Conservation (phyloP, 2,888 invertebrate species). For the Ormia ochracea region DNA sequence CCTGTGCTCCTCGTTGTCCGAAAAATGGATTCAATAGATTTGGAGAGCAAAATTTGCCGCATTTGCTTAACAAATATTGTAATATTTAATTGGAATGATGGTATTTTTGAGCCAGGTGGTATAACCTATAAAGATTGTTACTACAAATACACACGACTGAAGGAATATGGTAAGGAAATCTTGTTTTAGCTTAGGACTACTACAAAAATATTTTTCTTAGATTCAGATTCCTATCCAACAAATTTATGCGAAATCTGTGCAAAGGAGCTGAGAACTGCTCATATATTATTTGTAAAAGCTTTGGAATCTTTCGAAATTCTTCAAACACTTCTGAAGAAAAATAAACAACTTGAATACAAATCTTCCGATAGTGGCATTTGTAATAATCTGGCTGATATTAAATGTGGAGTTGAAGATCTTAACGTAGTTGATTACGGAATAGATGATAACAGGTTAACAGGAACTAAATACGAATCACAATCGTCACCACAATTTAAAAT, state of each 20-base stretch:
- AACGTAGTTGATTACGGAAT: neutral
- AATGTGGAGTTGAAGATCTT: neutral
- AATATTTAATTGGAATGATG: slow-evolving; percentile 25
- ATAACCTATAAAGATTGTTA: slow-evolving; percentile 37
- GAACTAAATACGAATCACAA: neutral
- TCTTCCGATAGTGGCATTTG: neutral
- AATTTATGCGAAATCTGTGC: slow-evolving; percentile 27
- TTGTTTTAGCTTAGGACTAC: neutral
- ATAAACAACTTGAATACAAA: neutral
- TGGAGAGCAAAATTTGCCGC: slow-evolving; percentile 2
- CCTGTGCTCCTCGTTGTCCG: neutral
- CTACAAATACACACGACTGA: slow-evolving; percentile 30
- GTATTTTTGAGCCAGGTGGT: neutral
- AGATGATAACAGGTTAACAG: neutral
- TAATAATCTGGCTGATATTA: neutral
- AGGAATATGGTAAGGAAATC: slow-evolving; percentile 5
- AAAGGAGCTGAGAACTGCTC: neutral
- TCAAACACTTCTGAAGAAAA: neutral
- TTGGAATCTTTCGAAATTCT: slow-evolving; percentile 7
- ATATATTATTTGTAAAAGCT: slow-evolving; percentile 25
- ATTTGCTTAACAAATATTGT: neutral
- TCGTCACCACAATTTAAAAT: neutral
- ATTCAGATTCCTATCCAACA: neutral
- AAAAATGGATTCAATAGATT: neutral
- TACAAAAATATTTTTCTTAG: neutral